Base-by-base conservation (phyloP, 2,888 invertebrate species). In the Malthinus seriepunctatus region DNA sequence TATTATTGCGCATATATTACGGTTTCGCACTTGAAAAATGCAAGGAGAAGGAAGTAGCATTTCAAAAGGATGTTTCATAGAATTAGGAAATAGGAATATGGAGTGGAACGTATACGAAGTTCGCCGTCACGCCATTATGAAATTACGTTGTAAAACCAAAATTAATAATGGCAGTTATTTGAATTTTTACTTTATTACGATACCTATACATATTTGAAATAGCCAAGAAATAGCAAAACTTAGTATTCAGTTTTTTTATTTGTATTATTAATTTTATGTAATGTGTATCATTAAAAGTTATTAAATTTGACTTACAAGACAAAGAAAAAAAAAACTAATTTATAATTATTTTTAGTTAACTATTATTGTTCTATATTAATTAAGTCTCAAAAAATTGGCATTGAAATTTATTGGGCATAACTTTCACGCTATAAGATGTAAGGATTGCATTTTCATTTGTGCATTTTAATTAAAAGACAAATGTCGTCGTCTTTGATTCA, bases 401-500 rank as follows among this genome's bases (percentile, higher is more conserved):
- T 54, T 48, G 15, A 48, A 47, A 54, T 54, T 33, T 39, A 54
- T 11, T 14, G 33, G 10, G 34, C 54, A 48, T 42, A 45, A 46
- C 46, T 37, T 35, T 45, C 54, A 39, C 37, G 54, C 54, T 5
- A 23, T 23, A 23, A 32, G 38, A 54, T 32, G 35, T 32, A 52
- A 38, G 38, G 32, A 33, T 12, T 11, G 15, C 47, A 46, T 15
- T 32, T 32, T 33, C 53, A 48, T 32, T 54, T 54, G 47, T 47
- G 47, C 54, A 54, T 47, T 54, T 54, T 54, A 54, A 54, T 54
- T 54, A 39, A 54, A 54, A 54, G 38, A 5, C 23, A 23, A 23
- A 23, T 23, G 23, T 23, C 23, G 23, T 5, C 23, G 23, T 37
- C 42, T 51, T 42, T 51, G 51, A 51, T 51, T 42, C 12, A 5